Percentiles rank a stretch among this genome's conserved stretches.
Conservation (phyloP, 2,888 invertebrate species). For the Orthosia gothica region DNA sequence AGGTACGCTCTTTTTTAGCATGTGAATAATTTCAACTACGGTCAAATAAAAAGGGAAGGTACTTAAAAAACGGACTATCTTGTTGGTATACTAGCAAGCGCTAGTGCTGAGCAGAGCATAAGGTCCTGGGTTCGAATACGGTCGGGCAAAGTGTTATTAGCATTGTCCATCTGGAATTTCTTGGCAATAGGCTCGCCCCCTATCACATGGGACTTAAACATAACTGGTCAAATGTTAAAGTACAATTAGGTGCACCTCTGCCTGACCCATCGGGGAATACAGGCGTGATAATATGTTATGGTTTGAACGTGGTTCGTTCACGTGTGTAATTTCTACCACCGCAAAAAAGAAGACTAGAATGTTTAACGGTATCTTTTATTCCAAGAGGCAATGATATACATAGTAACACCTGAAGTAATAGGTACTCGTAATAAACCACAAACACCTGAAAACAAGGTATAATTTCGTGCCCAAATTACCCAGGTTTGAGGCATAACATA, state of each 20-base stretch:
- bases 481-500: constrained; percentile 18
- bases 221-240: too few species aligned
- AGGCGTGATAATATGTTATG: too few species aligned
- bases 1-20: background rate
- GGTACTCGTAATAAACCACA: constrained; percentile 6
- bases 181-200: too few species aligned
- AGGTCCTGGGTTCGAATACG: too few species aligned
- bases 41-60: background rate
- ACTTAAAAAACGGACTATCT: background rate
- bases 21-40: background rate
- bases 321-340: background rate
- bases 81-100: too few species aligned
- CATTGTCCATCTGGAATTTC: too few species aligned
- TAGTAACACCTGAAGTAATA: background rate
- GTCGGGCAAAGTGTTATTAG: too few species aligned
- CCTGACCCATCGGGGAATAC: too few species aligned
- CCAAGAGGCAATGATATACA: background rate
- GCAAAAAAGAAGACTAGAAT: background rate
- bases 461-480: constrained; percentile 13
- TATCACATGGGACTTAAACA: too few species aligned
- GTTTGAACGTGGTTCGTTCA: background rate
- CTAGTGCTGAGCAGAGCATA: too few species aligned
- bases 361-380: background rate
- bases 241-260: too few species aligned
- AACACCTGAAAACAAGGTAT: constrained; percentile 20